Conservation (phyloP, 2,888 invertebrate genomes). For the Drosophila kanekoi region DNA sequence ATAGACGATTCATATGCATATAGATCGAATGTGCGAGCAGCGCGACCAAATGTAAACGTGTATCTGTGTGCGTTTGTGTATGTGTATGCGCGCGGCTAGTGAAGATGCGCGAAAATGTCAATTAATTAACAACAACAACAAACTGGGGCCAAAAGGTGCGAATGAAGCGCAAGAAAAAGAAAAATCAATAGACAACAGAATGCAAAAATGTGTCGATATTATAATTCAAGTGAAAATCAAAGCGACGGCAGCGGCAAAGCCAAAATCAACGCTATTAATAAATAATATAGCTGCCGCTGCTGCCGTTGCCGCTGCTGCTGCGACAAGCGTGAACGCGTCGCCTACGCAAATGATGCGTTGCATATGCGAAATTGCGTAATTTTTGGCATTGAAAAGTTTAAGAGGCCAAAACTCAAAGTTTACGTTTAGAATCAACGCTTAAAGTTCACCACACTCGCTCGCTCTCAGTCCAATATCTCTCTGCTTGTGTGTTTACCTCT, state of each 20-base stretch:
- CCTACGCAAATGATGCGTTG: constrained; percentile 65
- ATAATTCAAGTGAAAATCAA: constrained; percentile 40
- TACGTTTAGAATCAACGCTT: constrained; percentile 55
- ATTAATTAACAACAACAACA: constrained; percentile 65
- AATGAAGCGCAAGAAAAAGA: constrained; percentile 79
- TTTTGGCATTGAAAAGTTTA: constrained; percentile 40
- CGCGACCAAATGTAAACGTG: constrained; percentile 30
- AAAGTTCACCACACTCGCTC: constrained; percentile 46
- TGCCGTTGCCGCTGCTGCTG: constrained; percentile 7
- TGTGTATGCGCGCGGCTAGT: constrained; percentile 25
- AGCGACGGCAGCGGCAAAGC: constrained; percentile 33
- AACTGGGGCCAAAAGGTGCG: constrained; percentile 70
- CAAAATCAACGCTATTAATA: constrained; percentile 64
- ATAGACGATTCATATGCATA: constrained; percentile 11
- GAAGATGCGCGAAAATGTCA: constrained; percentile 71
- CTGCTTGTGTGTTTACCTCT: constrained; percentile 44
- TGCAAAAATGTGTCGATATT: constrained; percentile 69
- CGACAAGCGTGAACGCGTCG: constrained; percentile 26
- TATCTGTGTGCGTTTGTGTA: constrained; percentile 18
- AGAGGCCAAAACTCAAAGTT: constrained; percentile 41
- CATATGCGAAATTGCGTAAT: constrained; percentile 62
- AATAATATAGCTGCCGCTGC: constrained; percentile 38
- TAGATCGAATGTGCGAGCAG: constrained; percentile 18
- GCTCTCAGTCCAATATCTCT: constrained; percentile 16
- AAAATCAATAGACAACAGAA: constrained; percentile 72